These are phyloP conservation scores for Phlogophora meticulosa DNA, from an alignment of 2,888 invertebrate genomes.

Conservation along the genomic window DNA sequence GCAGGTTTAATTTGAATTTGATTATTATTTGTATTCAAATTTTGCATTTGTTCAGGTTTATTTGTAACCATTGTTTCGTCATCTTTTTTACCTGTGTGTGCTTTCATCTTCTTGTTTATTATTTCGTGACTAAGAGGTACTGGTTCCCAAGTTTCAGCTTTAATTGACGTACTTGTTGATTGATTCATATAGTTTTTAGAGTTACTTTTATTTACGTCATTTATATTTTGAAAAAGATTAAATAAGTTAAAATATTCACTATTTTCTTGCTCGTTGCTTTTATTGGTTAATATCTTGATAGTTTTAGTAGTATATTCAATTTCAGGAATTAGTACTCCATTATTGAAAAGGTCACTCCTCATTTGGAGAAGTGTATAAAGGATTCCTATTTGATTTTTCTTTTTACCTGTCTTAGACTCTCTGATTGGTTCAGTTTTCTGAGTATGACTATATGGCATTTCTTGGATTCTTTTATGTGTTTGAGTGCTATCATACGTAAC, in stretches of 20 bases:
- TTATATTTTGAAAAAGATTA: constrained; percentile 18
- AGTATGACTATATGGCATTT: constrained; percentile 9
- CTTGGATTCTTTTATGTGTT: constrained; percentile 12
- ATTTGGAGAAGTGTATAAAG: constrained; percentile 24
- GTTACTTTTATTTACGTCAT: constrained; percentile 1
- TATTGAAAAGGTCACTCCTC: constrained; percentile 30
- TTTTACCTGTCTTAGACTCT: background rate
- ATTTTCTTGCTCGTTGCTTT: constrained; percentile 10
- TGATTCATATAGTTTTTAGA: background rate
- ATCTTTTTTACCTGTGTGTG: background rate
- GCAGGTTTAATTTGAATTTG: background rate
- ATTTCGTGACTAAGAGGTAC: background rate
- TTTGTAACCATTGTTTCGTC: background rate
- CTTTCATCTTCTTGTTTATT: background rate
- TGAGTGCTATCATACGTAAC: background rate
- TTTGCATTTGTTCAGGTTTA: background rate
- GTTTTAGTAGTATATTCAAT: constrained; percentile 3
- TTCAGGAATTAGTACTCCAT: constrained; percentile 11
- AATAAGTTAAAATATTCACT: constrained; percentile 14
- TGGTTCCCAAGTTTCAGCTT: constrained; percentile 12
- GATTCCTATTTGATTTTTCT: constrained; percentile 14
- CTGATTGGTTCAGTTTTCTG: background rate
- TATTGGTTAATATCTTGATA: background rate
- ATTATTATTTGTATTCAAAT: background rate
- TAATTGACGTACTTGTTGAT: constrained; percentile 8